Evolutionary conservation across 2,888 invertebrate genomes (phyloP).

Genomic region (Drosophila fulvimacula): DNA sequence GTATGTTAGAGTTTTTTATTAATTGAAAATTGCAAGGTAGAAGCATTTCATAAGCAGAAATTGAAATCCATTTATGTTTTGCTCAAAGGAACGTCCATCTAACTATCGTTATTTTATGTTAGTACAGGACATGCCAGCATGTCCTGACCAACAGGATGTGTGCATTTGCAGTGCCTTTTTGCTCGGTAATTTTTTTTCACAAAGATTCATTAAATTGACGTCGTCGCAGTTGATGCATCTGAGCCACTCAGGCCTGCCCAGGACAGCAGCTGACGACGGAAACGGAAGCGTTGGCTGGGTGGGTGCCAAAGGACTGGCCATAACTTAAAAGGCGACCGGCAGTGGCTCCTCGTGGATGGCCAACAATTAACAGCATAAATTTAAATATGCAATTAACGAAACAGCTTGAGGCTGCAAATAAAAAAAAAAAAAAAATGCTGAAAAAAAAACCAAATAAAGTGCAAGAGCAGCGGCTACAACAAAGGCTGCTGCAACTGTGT

Average conservation of each 20-base stretch:
- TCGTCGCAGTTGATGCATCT: slow-evolving; percentile 48
- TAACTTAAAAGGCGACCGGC: slow-evolving; percentile 53
- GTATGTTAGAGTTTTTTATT: no score
- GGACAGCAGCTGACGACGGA: slow-evolving; percentile 10
- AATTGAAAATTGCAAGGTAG: no score
- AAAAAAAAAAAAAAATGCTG: slow-evolving; percentile 28
- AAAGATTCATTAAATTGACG: slow-evolving; percentile 51
- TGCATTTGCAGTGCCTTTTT: slow-evolving; percentile 14
- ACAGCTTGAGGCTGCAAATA: slow-evolving; percentile 68
- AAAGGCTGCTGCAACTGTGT: background rate
- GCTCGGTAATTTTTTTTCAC: background rate
- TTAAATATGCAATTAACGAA: slow-evolving; percentile 82
- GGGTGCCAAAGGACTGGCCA: slow-evolving; percentile 18
- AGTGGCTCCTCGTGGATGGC: slow-evolving; percentile 38
- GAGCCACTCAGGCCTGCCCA: slow-evolving; percentile 34
- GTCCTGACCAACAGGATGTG: slow-evolving; percentile 20
- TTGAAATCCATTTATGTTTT: background rate
- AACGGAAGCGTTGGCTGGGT: slow-evolving; percentile 2
- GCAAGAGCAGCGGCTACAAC: slow-evolving; percentile 15
- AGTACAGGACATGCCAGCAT: slow-evolving; percentile 5
- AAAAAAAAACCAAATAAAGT: slow-evolving; percentile 13
- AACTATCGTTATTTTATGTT: background rate
- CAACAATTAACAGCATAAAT: slow-evolving; percentile 80
- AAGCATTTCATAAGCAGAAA: background rate
- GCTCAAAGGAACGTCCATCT: background rate